Evolutionary conservation across 1,140 invertebrate species (phyloP).

Genomic region (Protaetia brevitarsis): DNA sequence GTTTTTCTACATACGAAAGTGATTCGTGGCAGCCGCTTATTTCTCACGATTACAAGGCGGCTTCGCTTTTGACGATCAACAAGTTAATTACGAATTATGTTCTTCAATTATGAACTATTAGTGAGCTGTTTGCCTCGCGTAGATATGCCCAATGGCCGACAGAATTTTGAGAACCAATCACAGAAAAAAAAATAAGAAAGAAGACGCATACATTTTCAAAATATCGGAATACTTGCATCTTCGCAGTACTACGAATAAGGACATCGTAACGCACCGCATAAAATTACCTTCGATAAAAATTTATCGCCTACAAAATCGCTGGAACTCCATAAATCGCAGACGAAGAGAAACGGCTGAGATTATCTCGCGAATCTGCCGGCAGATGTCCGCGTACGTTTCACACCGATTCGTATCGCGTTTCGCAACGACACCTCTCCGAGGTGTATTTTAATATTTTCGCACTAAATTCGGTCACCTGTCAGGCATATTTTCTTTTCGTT

Average conservation of each 20-base stretch:
- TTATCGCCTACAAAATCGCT: not conserved
- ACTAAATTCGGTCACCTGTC: not conserved
- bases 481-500: not conserved
- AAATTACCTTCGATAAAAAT: not conserved
- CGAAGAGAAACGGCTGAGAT: not conserved
- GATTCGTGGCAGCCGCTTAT: too few species aligned
- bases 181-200: too few species aligned
- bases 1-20: too few species aligned
- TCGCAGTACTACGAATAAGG: not conserved
- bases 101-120: too few species aligned
- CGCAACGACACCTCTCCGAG: not conserved
- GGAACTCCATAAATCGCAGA: not conserved
- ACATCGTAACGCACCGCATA: not conserved
- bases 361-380: not conserved
- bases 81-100: too few species aligned
- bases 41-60: too few species aligned
- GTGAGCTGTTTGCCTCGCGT: too few species aligned
- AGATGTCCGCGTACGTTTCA: not conserved
- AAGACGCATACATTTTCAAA: too few species aligned
- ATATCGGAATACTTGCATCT: too few species aligned
- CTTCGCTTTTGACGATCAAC: too few species aligned
- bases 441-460: conserved; percentile 1
- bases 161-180: too few species aligned
- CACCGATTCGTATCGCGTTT: not conserved
- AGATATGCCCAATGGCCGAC: too few species aligned